Percentiles rank a stretch among this genome's conserved stretches.
Evolutionary conservation across 2,113 vertebrate species (phyloP).

Genomic region (Tetrax tetrax): DNA sequence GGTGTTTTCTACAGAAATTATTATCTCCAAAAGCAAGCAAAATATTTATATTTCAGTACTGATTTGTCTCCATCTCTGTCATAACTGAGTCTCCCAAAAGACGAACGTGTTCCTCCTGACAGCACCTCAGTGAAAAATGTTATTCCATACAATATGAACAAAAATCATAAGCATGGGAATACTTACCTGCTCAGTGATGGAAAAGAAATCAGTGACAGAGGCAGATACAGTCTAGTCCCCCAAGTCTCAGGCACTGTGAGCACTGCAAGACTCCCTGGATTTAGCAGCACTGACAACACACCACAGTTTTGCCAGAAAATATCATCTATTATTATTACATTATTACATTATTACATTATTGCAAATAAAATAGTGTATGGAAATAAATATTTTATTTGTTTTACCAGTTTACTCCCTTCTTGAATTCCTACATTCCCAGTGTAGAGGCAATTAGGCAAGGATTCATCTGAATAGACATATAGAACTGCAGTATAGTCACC

Average conservation of each 20-base stretch:
- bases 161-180: neutral
- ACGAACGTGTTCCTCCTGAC: neutral
- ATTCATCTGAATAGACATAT: neutral
- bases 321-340: neutral
- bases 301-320: neutral
- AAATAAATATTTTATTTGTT: neutral
- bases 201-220: neutral
- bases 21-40: neutral
- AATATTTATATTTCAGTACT: neutral
- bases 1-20: neutral
- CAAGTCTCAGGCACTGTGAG: neutral
- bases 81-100: neutral
- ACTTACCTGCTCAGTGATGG: neutral
- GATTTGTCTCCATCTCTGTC: neutral
- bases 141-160: neutral
- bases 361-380: neutral
- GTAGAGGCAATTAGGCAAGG: neutral
- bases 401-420: neutral
- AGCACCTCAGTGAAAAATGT: neutral
- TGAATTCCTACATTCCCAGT: neutral
- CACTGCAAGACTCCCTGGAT: neutral
- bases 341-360: neutral
- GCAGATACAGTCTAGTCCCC: neutral
- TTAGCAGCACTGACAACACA: neutral
- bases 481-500: neutral